These are phyloP conservation scores for Proterorhinus semilunaris DNA, from an alignment of 2,113 vertebrate genomes.

Conservation along the genomic window DNA sequence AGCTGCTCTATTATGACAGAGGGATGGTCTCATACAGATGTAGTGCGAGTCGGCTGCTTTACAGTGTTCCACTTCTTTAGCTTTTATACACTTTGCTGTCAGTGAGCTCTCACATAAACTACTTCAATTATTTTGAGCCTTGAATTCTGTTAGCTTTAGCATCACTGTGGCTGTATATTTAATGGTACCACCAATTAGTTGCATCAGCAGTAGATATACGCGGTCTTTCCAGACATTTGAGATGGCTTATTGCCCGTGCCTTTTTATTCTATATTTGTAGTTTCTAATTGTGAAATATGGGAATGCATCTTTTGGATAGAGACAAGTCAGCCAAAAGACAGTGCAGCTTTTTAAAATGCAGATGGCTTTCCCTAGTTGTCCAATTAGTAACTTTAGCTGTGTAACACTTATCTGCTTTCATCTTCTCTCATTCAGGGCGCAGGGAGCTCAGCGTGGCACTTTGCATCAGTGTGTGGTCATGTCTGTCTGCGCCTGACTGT, in stretches of 20 bases:
- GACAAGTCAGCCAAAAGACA: constrained; percentile 58
- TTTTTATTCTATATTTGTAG: constrained; percentile 43
- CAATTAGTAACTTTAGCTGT: constrained; percentile 74
- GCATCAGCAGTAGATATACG: constrained; percentile 27
- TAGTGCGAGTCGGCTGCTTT: constrained; percentile 29
- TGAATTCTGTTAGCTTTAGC: neutral
- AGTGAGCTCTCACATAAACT: constrained; percentile 19
- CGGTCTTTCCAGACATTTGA: constrained; percentile 31
- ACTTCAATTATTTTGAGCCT: constrained; percentile 20
- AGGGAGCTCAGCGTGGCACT: constrained; percentile 30
- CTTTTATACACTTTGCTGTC: constrained; percentile 43
- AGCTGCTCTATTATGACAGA: constrained; percentile 44
- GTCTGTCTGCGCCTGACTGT: neutral
- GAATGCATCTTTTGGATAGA: constrained; percentile 62
- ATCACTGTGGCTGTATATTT: constrained; percentile 14
- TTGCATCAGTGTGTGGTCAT: constrained; percentile 39
- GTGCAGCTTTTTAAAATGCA: constrained; percentile 63
- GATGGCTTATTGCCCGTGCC: constrained; percentile 40
- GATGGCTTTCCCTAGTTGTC: constrained; percentile 74
- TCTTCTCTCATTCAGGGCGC: constrained; percentile 58
- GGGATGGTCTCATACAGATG: constrained; percentile 25
- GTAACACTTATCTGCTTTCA: constrained; percentile 70
- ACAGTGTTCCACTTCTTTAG: constrained; percentile 26
- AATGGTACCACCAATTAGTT: constrained; percentile 15
- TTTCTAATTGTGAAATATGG: constrained; percentile 33